phyloP scores from a whole-genome alignment of 2,113 vertebrate species.

The Clinocottus analis region DNA sequence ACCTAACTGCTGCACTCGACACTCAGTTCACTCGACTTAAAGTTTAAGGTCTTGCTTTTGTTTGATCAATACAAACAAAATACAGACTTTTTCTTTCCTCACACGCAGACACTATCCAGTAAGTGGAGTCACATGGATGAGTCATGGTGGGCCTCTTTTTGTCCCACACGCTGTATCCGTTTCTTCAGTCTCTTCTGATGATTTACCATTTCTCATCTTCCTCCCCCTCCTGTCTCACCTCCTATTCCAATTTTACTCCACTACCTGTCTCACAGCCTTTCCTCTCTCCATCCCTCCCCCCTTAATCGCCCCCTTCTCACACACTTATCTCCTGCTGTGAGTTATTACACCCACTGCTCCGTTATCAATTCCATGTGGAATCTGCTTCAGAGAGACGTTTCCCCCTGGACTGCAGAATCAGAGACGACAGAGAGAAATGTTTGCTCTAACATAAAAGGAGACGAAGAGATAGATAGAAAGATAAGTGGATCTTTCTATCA shows the following conservation, averaged over 20 bases:
- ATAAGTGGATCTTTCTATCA: no score
- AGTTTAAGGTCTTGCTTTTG: background rate
- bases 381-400: conserved; percentile 43
- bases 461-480: background rate
- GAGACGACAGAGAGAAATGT: conserved; percentile 15
- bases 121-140: conserved; percentile 50
- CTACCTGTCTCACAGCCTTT: conserved; percentile 29
- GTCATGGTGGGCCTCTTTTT: conserved; percentile 44
- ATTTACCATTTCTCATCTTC: conserved; percentile 5
- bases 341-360: conserved; percentile 49
- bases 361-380: conserved; percentile 48
- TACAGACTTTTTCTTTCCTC: background rate
- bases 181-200: conserved; percentile 8
- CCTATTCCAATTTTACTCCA: background rate
- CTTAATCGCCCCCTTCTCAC: conserved; percentile 14
- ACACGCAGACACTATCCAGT: conserved; percentile 12
- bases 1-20: background rate
- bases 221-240: conserved; percentile 11
- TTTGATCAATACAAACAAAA: no score
- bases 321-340: conserved; percentile 52
- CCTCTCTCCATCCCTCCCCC: background rate
- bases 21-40: conserved; percentile 2
- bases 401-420: conserved; percentile 20
- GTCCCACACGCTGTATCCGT: conserved; percentile 9
- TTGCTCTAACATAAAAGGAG: background rate